Percentiles rank a stretch among this genome's conserved stretches.
Evolutionary conservation across 92 coral and sea anemone species (phyloP).

Genomic region (Paragorgia papillata): DNA sequence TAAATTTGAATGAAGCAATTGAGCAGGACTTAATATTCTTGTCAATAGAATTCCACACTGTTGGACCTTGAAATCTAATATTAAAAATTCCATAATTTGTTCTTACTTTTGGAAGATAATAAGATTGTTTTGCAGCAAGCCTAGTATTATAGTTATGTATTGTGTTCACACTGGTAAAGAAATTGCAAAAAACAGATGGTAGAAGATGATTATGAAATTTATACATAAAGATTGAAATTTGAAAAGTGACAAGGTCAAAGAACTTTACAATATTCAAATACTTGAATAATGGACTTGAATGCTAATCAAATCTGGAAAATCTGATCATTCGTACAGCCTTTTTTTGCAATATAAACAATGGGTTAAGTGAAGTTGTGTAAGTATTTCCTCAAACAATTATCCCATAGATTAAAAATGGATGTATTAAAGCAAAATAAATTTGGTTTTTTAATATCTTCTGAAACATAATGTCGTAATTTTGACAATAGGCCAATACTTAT

Average conservation of each 20-base stretch:
- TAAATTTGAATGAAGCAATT: conserved; percentile 3
- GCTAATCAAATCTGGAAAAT: neutral
- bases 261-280: conserved; percentile 4
- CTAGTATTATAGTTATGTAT: conserved; percentile 16
- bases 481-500: neutral
- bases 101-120: too few relatives aligned
- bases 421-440: too few relatives aligned
- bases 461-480: neutral
- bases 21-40: conserved; percentile 6
- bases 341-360: conserved; percentile 3
- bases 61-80: neutral
- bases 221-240: conserved; percentile 26
- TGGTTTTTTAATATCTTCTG: too few relatives aligned
- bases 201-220: conserved; percentile 28
- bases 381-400: too few relatives aligned
- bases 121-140: too few relatives aligned
- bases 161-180: neutral
- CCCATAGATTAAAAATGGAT: too few relatives aligned
- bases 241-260: conserved; percentile 10
- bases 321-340: conserved; percentile 1
- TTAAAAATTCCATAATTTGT: too few relatives aligned
- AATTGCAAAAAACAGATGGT: conserved; percentile 1
- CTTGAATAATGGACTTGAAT: conserved; percentile 23
- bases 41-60: neutral
- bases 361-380: too few relatives aligned